phyloP scores from a whole-genome alignment of 2,888 invertebrate species.

The Drosophila silvestris region DNA sequence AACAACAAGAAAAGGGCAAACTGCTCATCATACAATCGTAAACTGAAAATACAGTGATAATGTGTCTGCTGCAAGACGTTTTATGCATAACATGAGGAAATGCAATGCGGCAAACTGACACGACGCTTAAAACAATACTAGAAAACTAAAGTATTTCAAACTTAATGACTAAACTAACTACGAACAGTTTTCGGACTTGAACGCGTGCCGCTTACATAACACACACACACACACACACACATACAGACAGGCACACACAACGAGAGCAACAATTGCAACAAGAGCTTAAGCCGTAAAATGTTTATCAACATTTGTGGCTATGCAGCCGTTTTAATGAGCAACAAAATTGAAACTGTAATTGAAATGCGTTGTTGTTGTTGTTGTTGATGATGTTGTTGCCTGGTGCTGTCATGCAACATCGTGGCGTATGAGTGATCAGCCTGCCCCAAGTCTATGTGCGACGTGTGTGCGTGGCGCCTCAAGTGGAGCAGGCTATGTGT shows the following conservation, averaged over 20 bases:
- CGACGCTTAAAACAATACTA: constrained; percentile 35
- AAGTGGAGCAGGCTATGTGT: constrained; percentile 42
- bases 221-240: constrained; percentile 8
- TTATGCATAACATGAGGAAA: constrained; percentile 59
- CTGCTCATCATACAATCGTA: constrained; percentile 33
- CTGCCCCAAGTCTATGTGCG: constrained; percentile 6
- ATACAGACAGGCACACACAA: constrained; percentile 4
- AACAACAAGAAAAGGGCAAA: constrained; percentile 49
- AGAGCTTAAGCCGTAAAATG: constrained; percentile 49
- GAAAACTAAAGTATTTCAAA: constrained; percentile 28
- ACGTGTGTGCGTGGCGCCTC: constrained; percentile 45
- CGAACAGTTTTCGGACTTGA: constrained; percentile 51
- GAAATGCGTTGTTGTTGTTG: constrained; percentile 44
- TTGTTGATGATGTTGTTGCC: constrained; percentile 15
- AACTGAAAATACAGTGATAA: constrained; percentile 19
- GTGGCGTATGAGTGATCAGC: constrained; percentile 63
- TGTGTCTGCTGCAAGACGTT: constrained; percentile 36
- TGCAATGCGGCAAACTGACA: constrained; percentile 40
- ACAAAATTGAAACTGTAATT: constrained; percentile 75
- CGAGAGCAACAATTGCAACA: constrained; percentile 15
- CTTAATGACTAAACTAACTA: constrained; percentile 33
- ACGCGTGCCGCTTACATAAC: constrained; percentile 72
- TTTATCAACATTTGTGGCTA: constrained; percentile 71
- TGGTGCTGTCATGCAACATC: constrained; percentile 48
- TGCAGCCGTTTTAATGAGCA: constrained; percentile 69